Base-by-base conservation (phyloP, 2,113 vertebrate species). In the Calypte anna region DNA sequence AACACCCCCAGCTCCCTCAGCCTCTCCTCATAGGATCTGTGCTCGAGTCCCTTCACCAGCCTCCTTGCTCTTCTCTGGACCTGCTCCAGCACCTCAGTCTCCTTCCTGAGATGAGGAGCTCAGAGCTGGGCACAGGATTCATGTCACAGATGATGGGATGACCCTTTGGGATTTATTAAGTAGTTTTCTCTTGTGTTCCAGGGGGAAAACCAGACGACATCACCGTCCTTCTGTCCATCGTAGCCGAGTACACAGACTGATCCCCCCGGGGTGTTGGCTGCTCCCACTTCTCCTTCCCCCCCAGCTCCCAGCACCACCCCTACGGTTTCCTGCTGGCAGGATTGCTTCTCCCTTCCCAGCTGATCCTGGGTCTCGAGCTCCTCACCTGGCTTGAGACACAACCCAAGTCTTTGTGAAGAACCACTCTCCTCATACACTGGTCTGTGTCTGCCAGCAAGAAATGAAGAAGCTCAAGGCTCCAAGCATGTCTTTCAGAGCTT, bases 201-300 rank as follows among this genome's bases (percentile, higher is more conserved):
- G 99, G 99, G 96, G 99, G 99, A 54, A 99, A 99, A 91, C 99
- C 99, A 85, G 99, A 99, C 58, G 99, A 99, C 97, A 99, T 99
- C 98, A 99, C 99, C 16, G 99, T 99, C 98, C 99, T 99, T 54
- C 99, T 99, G 68, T 99, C 99, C 17, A 99, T 99, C 58, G 99
- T 99, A 92, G 99, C 99, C 2, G 99, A 99, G 98, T 99, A 99
- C 75, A 99, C 99, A 93, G 99, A 99, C 98, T 99, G 97, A 98
- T 48, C 21, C 17, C 25, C 95, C 69, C 7, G 18, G 36, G 66
- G 43, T 14, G 70, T 90, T 84, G 8, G 21, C 85, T 79, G 30
- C 92, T 57, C 88, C 46, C 46, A 22, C 22, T 70, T 67, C 28
- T 33, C 40, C 3, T 67, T 70, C 1, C 57, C 78, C 94, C 88